These are phyloP conservation scores for Bubo blakistoni DNA, from an alignment of 2,113 vertebrate species.

Conservation along the genomic window DNA sequence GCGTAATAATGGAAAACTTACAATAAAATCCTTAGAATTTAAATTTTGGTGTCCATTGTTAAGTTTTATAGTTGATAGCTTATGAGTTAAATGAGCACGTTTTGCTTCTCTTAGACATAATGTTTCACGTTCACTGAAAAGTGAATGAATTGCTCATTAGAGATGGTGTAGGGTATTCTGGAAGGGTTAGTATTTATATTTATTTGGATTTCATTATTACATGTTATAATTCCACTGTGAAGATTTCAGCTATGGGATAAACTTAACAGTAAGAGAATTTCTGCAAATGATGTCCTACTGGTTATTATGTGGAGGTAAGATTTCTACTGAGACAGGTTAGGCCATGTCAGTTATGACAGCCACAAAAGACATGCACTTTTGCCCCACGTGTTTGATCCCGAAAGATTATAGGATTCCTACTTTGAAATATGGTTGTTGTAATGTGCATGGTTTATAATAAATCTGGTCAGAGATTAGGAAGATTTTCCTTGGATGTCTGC, in stretches of 20 bases:
- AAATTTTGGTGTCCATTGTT: background rate
- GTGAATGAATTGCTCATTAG: background rate
- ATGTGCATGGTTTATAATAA: background rate
- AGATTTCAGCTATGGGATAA: background rate
- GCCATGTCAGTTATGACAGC: background rate
- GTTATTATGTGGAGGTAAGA: background rate
- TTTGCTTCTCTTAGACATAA: background rate
- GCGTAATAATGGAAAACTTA: background rate
- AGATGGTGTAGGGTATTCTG: background rate
- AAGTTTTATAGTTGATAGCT: background rate
- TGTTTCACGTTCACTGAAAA: background rate
- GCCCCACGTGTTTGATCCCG: background rate
- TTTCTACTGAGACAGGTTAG: background rate
- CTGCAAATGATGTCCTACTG: background rate
- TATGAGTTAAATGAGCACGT: background rate
- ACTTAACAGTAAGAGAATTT: background rate
- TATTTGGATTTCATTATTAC: background rate
- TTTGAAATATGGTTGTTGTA: background rate
- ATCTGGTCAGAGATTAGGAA: background rate
- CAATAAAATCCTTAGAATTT: background rate
- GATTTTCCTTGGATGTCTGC: background rate
- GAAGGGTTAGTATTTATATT: background rate
- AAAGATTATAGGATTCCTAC: background rate
- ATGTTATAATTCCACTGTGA: background rate
- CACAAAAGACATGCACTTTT: rapidly evolving